These are phyloP conservation scores for Schizopygopsis pylzovi DNA, from an alignment of 2,797 vertebrate genomes.

Conservation along the genomic window DNA sequence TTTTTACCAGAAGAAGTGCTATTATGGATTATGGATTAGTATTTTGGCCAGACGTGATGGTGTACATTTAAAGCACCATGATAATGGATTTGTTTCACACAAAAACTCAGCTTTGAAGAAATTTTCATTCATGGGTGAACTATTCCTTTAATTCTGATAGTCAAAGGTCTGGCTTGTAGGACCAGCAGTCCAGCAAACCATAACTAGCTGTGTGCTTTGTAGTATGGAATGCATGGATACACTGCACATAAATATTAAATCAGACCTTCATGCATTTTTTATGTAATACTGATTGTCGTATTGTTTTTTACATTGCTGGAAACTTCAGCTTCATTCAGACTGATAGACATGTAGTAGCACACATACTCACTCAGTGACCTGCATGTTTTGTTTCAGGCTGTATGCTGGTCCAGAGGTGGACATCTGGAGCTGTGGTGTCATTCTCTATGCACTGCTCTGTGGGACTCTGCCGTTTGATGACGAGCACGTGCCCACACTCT, in stretches of 20 bases:
- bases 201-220: not conserved
- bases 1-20: not conserved
- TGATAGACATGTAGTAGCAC: not conserved
- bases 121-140: not conserved
- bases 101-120: not conserved
- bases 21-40: not conserved
- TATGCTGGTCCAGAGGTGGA: conserved; percentile 98
- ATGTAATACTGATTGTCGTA: not conserved
- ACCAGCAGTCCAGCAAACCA: not conserved
- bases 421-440: conserved; percentile 98
- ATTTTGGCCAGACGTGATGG: not conserved
- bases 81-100: not conserved
- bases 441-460: conserved; percentile 95
- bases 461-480: conserved; percentile 98
- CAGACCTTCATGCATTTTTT: not conserved
- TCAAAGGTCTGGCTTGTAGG: not conserved
- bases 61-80: not conserved
- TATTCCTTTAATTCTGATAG: not conserved
- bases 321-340: not conserved
- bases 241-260: conserved; percentile 29
- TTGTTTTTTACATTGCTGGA: not conserved
- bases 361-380: not conserved
- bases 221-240: not conserved
- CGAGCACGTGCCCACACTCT: conserved; percentile 95
- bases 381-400: conserved; percentile 76